A percentile compares a stretch with the other conserved stretches of the same genome.
These are phyloP conservation scores for Trachelus stipa DNA, from an alignment of 2,888 invertebrate species.

Conservation along the genomic window DNA sequence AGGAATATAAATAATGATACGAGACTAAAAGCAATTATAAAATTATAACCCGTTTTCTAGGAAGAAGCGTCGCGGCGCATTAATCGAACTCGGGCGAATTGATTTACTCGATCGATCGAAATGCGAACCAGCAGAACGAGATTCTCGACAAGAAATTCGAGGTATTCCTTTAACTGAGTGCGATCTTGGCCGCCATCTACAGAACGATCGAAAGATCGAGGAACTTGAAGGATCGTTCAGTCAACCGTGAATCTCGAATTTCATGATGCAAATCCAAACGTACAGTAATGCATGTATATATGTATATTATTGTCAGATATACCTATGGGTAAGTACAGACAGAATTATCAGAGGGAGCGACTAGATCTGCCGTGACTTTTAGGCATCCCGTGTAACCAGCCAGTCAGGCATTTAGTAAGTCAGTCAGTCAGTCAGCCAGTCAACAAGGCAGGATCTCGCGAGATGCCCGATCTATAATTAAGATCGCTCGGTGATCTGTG, in stretches of 20 bases:
- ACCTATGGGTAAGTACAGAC: neutral
- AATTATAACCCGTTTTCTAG: constrained; percentile 22
- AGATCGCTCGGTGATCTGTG: constrained; percentile 42
- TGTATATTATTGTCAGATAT: neutral
- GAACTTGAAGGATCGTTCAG: neutral
- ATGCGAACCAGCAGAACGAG: neutral
- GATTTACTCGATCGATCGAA: constrained; percentile 33
- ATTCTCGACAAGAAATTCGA: neutral
- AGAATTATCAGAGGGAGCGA: neutral
- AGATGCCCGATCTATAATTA: constrained; percentile 39
- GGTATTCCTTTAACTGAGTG: neutral
- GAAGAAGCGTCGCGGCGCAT: constrained; percentile 21
- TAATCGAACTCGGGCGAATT: constrained; percentile 26
- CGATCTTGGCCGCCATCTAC: neutral
- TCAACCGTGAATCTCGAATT: constrained; percentile 27
- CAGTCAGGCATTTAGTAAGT: neutral
- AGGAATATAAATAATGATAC: constrained; percentile 34
- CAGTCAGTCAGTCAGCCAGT: neutral
- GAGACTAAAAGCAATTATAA: constrained; percentile 27
- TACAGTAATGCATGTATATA: neutral
- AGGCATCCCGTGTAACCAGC: neutral
- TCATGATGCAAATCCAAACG: constrained; percentile 22
- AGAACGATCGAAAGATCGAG: neutral
- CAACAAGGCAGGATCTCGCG: constrained; percentile 17
- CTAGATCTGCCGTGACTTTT: constrained; percentile 12